Conservation (phyloP, 2,113 vertebrate species). For the Ptilorrhoa leucosticta region DNA sequence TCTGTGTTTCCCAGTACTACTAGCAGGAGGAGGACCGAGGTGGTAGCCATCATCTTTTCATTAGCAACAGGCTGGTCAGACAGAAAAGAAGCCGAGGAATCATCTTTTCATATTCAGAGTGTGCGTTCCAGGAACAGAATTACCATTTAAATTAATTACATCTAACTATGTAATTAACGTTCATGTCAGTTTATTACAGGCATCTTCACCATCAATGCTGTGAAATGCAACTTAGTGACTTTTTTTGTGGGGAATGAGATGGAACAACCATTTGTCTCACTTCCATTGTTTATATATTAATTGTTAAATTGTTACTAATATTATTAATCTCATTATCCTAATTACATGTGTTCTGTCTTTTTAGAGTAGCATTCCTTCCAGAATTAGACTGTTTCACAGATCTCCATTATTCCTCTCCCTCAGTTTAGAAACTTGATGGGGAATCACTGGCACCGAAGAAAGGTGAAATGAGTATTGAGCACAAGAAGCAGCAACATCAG, state of each 20-base stretch:
- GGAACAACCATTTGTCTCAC: conserved; percentile 35
- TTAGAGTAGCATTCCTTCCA: conserved; percentile 13
- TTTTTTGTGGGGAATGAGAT: not conserved
- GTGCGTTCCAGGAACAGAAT: not conserved
- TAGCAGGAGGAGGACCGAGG: not conserved
- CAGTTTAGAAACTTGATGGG: not conserved
- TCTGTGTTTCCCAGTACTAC: not conserved
- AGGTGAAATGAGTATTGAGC: not conserved
- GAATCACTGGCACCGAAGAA: not conserved
- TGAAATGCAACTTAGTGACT: conserved; percentile 35
- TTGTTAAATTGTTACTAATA: not conserved
- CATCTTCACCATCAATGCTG: not conserved
- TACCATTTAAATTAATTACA: conserved; percentile 25
- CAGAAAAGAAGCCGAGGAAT: not conserved
- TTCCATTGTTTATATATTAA: conserved; percentile 39
- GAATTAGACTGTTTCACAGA: conserved; percentile 1
- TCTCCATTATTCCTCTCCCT: conserved; percentile 10
- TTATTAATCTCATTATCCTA: conserved; percentile 36
- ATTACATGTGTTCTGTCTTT: conserved; percentile 29
- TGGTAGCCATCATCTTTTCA: not conserved
- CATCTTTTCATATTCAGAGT: not conserved
- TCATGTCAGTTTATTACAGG: not conserved
- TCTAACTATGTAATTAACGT: conserved; percentile 26
- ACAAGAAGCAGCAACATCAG: not conserved
- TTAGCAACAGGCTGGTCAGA: not conserved